These are phyloP conservation scores for Micrasema minimum DNA, from an alignment of 1,140 invertebrate genomes.

Conservation along the genomic window DNA sequence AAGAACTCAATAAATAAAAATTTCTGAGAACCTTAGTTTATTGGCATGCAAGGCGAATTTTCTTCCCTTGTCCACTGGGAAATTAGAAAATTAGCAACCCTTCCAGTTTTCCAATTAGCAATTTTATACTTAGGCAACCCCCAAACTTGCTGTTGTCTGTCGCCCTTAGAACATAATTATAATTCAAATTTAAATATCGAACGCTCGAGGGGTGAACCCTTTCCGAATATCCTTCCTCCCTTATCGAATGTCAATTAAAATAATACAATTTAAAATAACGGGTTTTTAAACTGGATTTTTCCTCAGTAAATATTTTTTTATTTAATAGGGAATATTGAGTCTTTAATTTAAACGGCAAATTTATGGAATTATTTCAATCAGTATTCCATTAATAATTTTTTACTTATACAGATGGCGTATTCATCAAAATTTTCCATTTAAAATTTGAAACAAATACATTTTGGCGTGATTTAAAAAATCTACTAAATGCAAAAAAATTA, in stretches of 20 bases:
- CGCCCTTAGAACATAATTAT: slow-evolving; percentile 20
- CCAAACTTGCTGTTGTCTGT: slow-evolving; percentile 20
- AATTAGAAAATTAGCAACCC: slow-evolving; percentile 38
- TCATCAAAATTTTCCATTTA: too few relatives aligned
- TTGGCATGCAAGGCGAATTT: slow-evolving; percentile 46
- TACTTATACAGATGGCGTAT: too few relatives aligned
- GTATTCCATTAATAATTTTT: too few relatives aligned
- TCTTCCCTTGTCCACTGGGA: slow-evolving; percentile 41
- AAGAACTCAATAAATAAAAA: not conserved
- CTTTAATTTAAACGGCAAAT: too few relatives aligned
- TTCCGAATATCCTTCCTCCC: not conserved
- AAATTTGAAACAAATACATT: too few relatives aligned
- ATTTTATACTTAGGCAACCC: slow-evolving; percentile 37
- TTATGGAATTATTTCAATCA: too few relatives aligned
- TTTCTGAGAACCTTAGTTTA: slow-evolving; percentile 13
- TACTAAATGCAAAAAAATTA: too few relatives aligned
- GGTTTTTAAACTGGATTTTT: not conserved
- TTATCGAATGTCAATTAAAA: slow-evolving; percentile 27
- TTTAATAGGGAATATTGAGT: too few relatives aligned
- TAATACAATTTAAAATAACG: slow-evolving; percentile 3
- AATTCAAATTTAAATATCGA: slow-evolving; percentile 24
- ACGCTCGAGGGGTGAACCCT: not conserved
- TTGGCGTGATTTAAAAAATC: too few relatives aligned
- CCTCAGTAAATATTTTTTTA: not conserved
- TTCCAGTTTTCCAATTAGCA: slow-evolving; percentile 45